phyloP scores from a whole-genome alignment of 2,888 invertebrate species.

The Apotomis capreana region DNA sequence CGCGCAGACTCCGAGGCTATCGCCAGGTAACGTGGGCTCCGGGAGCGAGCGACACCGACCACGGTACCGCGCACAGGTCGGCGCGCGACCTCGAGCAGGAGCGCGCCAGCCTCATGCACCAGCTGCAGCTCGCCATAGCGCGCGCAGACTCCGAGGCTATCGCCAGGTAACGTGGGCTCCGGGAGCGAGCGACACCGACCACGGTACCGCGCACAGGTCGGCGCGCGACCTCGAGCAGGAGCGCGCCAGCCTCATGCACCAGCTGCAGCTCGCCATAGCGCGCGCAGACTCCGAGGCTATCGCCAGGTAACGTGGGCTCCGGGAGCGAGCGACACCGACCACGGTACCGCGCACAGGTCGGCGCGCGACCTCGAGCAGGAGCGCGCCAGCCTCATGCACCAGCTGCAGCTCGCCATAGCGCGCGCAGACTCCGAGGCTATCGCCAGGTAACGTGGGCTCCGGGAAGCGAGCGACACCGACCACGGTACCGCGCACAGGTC shows the following conservation, averaged over 20 bases:
- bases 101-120: constrained; percentile 88
- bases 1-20: constrained; percentile 97
- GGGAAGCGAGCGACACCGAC: not conserved
- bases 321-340: not conserved
- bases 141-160: constrained; percentile 97
- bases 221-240: too few relatives aligned
- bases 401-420: constrained; percentile 94
- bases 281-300: constrained; percentile 97
- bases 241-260: constrained; percentile 88
- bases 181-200: not conserved
- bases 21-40: constrained; percentile 81
- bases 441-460: constrained; percentile 81
- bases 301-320: constrained; percentile 81
- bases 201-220: not conserved
- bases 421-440: constrained; percentile 97
- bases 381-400: constrained; percentile 88
- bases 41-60: not conserved
- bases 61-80: not conserved
- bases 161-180: constrained; percentile 81
- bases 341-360: not conserved
- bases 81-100: too few relatives aligned
- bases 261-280: constrained; percentile 94
- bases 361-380: too few relatives aligned
- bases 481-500: not conserved
- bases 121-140: constrained; percentile 94